Evolutionary conservation across 2,888 invertebrate genomes (phyloP).

Genomic region (Cephus sareptanus): DNA sequence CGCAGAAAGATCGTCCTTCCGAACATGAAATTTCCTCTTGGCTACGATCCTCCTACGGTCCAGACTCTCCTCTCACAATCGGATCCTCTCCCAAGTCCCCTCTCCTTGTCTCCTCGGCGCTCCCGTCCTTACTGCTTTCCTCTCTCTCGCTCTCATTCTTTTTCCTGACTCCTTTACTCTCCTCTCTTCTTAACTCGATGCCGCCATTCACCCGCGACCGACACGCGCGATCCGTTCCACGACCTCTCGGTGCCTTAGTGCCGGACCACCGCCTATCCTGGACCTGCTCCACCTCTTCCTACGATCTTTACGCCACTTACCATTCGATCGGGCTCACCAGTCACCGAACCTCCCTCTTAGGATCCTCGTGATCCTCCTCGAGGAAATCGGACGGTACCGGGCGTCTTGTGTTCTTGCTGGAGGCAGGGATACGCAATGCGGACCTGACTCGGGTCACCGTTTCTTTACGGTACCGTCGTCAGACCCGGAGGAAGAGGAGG

Average conservation of each 20-base stretch:
- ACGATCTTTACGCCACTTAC: slow-evolving; percentile 21
- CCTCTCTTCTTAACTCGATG: not conserved
- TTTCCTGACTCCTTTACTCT: slow-evolving; percentile 10
- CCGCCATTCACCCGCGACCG: not conserved
- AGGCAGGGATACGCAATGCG: not conserved
- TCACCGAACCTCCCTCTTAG: slow-evolving; percentile 17
- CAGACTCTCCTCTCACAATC: slow-evolving; percentile 7
- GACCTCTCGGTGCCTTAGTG: not conserved
- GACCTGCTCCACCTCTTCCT: slow-evolving; percentile 17
- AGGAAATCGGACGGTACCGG: not conserved
- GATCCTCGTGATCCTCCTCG: slow-evolving; percentile 7
- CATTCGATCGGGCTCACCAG: slow-evolving; percentile 4
- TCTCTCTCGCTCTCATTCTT: slow-evolving; percentile 10
- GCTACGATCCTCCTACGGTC: not conserved
- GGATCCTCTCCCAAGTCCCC: not conserved
- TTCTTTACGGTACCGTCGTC: slow-evolving; percentile 40
- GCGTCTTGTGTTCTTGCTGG: not conserved
- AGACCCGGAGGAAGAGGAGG: slow-evolving; percentile 12
- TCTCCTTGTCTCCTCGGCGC: not conserved
- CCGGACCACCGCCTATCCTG: not conserved
- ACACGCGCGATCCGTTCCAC: not conserved
- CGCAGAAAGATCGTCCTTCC: not conserved
- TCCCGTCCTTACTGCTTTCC: not conserved
- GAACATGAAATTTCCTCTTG: not conserved
- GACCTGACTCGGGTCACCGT: slow-evolving; percentile 29